Evolutionary conservation across 2,888 invertebrate species (phyloP), one percentile per base, ranked within the genome.

Genomic region (Pyralis farinalis): DNA sequence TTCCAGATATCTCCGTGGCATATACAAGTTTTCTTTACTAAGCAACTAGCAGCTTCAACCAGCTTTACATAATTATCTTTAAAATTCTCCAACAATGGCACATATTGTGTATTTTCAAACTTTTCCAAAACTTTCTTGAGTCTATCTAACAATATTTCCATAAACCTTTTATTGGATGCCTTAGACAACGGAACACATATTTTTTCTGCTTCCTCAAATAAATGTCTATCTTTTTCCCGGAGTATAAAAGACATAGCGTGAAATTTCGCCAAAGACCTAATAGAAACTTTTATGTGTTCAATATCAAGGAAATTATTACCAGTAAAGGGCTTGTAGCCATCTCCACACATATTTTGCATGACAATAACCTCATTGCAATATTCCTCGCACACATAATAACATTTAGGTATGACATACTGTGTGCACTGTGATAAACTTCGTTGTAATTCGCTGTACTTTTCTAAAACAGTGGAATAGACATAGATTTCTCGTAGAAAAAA

Each of bases 1-100:
- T 86, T 87, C 88, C 88, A 88, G 27, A 85, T 74, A 58, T 88
- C 88, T 16, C 86, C 86, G 55, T 88, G 88, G 46, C 85, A 81
- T 38, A 88, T 57, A 44, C 81, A 84, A 10, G 63, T 61, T 28
- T 55, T 58, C 31, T 61, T 52, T 1, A 66, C 72, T 11, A 56
- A 55, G 11, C 51, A 47, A 11, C 56, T 46, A 0, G 67, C 57
- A 1, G 52, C 51, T 39, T 71, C 65, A 43, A 77, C 70, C 47
- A 60, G 55, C 29, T 49, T 52, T 1, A 37, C 52, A 57, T 73
- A 81, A 33, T 79, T 63, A 1, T 52, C 36, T 47, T 59, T 67
- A 2, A 86, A 51, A 3, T 47, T 47, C 7, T 68, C 46, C 20
- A 87, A 56, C 6, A 79, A 28, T n/a, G 52, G 35, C 7, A 58